These are phyloP conservation scores for Arrhopalites spinosus DNA, from an alignment of 2,888 invertebrate genomes.

Conservation along the genomic window DNA sequence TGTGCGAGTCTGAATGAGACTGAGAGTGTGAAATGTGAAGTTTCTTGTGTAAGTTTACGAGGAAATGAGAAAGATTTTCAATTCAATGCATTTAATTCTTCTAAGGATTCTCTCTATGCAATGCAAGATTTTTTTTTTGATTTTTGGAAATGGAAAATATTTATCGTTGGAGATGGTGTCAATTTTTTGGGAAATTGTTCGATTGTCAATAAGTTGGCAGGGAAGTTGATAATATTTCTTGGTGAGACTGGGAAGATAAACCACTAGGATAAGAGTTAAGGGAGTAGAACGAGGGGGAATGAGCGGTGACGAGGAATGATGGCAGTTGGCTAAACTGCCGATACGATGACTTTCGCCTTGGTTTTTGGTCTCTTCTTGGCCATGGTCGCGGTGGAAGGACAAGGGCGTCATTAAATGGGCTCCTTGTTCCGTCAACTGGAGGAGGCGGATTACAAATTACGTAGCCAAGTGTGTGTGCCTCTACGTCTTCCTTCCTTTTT, in stretches of 20 bases:
- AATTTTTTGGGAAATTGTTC: too few species aligned
- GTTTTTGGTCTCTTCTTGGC: not conserved
- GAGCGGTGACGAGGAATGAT: not conserved
- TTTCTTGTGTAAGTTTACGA: too few species aligned
- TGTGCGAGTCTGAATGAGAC: not conserved
- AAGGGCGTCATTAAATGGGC: conserved; percentile 9
- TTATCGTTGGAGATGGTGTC: too few species aligned
- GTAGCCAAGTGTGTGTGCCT: not conserved
- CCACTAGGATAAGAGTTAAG: too few species aligned
- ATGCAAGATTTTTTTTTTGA: not conserved
- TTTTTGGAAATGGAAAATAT: too few species aligned
- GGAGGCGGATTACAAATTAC: not conserved
- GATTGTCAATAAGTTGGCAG: too few species aligned
- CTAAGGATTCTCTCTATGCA: too few species aligned
- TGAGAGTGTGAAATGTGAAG: too few species aligned
- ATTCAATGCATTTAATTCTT: too few species aligned
- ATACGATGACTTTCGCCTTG: not conserved
- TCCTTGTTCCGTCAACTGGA: not conserved
- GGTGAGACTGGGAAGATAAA: too few species aligned
- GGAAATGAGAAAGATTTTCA: too few species aligned
- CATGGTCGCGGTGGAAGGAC: conserved; percentile 1
- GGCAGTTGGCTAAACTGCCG: not conserved
- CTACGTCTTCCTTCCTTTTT: not conserved
- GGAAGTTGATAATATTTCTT: too few species aligned
- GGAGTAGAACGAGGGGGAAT: not conserved